Percentiles rank a stretch among this genome's conserved stretches.
Evolutionary conservation across 2,888 invertebrate genomes (phyloP).

Genomic region (Apodemia mormo): DNA sequence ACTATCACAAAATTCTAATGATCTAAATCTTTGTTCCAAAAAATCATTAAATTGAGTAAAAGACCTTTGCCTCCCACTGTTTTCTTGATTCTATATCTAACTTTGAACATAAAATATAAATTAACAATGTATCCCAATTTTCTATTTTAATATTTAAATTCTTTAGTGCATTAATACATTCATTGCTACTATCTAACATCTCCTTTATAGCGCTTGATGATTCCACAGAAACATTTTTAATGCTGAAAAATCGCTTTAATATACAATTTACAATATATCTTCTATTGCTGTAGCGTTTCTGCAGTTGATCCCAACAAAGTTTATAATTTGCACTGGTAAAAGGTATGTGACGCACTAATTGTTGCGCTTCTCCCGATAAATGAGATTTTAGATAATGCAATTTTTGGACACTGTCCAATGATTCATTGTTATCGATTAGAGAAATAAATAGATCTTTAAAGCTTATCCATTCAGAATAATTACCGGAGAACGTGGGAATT

Average conservation of each 20-base stretch:
- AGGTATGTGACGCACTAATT: constrained; percentile 24
- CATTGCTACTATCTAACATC: constrained; percentile 21
- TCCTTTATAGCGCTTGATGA: constrained; percentile 16
- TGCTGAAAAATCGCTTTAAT: constrained; percentile 30
- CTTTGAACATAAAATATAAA: constrained; percentile 32
- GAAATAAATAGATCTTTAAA: constrained; percentile 31
- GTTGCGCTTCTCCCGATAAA: constrained; percentile 28
- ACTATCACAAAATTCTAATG: constrained; percentile 31
- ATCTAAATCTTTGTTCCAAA: constrained; percentile 35
- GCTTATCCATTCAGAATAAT: constrained; percentile 30
- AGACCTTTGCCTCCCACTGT: constrained; percentile 35
- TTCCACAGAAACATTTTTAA: constrained; percentile 15
- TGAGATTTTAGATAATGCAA: constrained; percentile 28
- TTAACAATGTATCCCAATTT: constrained; percentile 38
- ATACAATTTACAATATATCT: constrained; percentile 34
- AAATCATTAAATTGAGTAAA: constrained; percentile 35
- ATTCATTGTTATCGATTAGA: constrained; percentile 26
- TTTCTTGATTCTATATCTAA: constrained; percentile 35
- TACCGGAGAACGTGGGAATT: constrained; percentile 28
- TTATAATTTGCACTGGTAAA: constrained; percentile 34
- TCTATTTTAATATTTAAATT: constrained; percentile 31
- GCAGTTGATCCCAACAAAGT: constrained; percentile 29
- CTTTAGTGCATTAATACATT: constrained; percentile 33
- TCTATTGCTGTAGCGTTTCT: constrained; percentile 37
- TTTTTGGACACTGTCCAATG: constrained; percentile 29